phyloP scores from a whole-genome alignment of 1,140 invertebrate species.

The Orius laevigatus region DNA sequence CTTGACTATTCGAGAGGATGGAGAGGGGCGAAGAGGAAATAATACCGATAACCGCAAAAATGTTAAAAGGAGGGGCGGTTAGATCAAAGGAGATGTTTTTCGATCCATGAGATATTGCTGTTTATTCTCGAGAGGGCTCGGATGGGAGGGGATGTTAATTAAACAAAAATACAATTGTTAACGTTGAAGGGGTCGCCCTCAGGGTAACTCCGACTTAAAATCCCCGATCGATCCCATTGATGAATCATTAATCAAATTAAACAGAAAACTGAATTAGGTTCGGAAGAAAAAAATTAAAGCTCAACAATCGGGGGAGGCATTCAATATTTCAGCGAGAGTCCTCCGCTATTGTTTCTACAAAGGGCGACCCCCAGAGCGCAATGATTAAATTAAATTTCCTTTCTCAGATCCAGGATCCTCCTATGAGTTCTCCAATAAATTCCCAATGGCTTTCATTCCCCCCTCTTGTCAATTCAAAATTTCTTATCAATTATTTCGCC shows the following conservation, averaged over 20 bases:
- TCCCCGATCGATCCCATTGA: slow-evolving; percentile 1
- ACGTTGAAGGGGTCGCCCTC: no score
- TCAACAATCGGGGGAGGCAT: background rate
- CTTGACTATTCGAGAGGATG: background rate
- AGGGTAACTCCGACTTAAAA: background rate
- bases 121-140: no score
- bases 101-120: background rate
- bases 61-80: background rate
- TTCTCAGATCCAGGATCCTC: no score
- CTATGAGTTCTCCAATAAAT: no score
- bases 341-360: no score
- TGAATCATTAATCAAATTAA: slow-evolving; percentile 4
- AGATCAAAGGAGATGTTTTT: slow-evolving; percentile 5
- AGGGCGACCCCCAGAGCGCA: no score
- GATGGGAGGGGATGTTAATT: background rate
- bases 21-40: background rate
- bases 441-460: no score
- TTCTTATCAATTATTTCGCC: no score
- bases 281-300: slow-evolving; percentile 1
- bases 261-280: background rate
- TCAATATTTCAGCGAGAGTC: no score
- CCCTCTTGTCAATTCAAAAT: no score
- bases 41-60: slow-evolving; percentile 4
- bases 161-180: slow-evolving; percentile 1
- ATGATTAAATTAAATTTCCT: no score